Percentiles rank a stretch among this genome's conserved stretches.
phyloP scores from a whole-genome alignment of 2,113 vertebrate species.

The Corythoichthys intestinalis region DNA sequence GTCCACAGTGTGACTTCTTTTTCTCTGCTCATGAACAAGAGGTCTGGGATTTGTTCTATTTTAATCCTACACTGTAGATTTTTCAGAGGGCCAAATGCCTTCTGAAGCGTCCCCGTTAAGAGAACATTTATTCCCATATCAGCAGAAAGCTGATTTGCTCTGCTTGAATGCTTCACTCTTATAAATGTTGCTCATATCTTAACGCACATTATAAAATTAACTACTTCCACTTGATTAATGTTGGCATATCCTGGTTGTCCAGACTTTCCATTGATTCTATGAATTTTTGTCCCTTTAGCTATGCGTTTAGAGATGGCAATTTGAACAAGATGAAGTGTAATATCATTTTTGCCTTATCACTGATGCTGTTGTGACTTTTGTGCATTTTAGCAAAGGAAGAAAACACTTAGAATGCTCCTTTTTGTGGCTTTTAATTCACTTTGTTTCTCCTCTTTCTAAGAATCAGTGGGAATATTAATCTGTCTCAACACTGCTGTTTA shows the following conservation, averaged over 20 bases:
- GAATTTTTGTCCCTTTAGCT: background rate
- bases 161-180: background rate
- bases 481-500: slow-evolving; percentile 17
- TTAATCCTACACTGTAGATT: slow-evolving; percentile 6
- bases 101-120: background rate
- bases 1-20: slow-evolving; percentile 63
- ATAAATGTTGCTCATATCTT: background rate
- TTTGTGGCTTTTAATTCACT: slow-evolving; percentile 33
- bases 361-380: slow-evolving; percentile 63
- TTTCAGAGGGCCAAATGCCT: background rate
- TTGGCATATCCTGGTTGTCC: background rate
- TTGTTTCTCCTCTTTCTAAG: slow-evolving; percentile 12
- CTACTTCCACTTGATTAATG: background rate
- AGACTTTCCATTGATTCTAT: background rate
- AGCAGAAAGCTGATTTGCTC: background rate
- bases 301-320: background rate
- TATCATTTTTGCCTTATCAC: slow-evolving; percentile 30
- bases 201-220: background rate
- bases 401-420: slow-evolving; percentile 62
- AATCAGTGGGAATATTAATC: slow-evolving; percentile 23
- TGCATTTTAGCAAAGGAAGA: slow-evolving; percentile 65
- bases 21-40: slow-evolving; percentile 29
- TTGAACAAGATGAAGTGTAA: slow-evolving; percentile 6
- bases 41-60: slow-evolving; percentile 3
- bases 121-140: background rate